These are phyloP conservation scores for Desmophyllum pertusum DNA, from an alignment of 92 coral and sea anemone species.

Conservation along the genomic window DNA sequence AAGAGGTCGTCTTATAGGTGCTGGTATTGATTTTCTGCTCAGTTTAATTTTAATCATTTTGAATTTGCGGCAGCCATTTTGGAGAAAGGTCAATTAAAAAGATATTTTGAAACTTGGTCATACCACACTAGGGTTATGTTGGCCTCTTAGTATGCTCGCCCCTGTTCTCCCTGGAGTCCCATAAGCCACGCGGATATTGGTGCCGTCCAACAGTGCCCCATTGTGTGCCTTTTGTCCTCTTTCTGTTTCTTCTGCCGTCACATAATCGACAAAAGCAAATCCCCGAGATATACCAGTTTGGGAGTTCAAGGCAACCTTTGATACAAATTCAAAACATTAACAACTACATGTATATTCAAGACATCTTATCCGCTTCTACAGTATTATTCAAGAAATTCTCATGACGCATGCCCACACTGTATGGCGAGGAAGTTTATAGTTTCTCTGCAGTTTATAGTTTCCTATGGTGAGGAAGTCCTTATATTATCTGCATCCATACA, in stretches of 20 bases:
- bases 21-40: too few species aligned
- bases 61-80: too few species aligned
- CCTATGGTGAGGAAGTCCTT: too few species aligned
- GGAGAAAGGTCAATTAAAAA: too few species aligned
- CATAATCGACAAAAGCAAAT: conserved; percentile 91
- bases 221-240: conserved; percentile 82
- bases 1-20: too few species aligned
- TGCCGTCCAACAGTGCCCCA: conserved; percentile 75
- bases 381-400: background rate
- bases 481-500: too few species aligned
- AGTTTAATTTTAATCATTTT: too few species aligned
- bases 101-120: background rate
- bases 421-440: too few species aligned
- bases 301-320: conserved; percentile 77
- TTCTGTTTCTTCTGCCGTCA: conserved; percentile 84
- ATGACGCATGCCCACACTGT: too few species aligned
- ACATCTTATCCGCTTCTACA: too few species aligned
- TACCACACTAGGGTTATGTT: conserved; percentile 26
- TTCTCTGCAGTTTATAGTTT: too few species aligned
- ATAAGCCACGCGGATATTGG: conserved; percentile 83
- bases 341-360: too few species aligned
- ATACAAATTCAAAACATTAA: background rate
- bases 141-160: conserved; percentile 71
- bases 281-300: conserved; percentile 81
- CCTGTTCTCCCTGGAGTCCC: conserved; percentile 96